Conservation (phyloP, 2,113 vertebrate genomes). For the Chaetops frenatus region DNA sequence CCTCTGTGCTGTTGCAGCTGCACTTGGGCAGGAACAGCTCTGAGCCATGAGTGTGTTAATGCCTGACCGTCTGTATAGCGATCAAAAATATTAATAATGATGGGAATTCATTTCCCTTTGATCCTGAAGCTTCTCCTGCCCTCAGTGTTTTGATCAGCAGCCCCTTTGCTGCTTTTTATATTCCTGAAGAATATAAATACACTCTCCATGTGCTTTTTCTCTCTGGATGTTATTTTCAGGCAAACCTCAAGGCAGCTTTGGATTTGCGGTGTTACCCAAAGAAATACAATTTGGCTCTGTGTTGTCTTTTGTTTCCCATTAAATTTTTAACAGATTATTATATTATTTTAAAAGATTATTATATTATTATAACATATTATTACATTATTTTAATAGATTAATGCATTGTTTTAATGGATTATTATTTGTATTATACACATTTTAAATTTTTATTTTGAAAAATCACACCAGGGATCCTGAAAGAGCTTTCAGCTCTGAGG, state of each 20-base stretch:
- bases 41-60: rapidly evolving
- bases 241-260: background rate
- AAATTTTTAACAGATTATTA: too few species aligned
- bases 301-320: background rate
- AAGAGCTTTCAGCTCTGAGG: background rate
- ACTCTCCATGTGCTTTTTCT: background rate
- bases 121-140: background rate
- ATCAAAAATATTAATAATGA: too few species aligned
- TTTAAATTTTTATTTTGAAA: background rate
- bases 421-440: background rate
- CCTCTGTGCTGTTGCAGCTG: background rate
- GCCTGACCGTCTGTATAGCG: background rate
- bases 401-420: too few species aligned
- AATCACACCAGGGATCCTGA: background rate
- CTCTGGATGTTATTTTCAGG: background rate
- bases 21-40: rapidly evolving
- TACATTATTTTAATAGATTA: background rate
- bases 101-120: background rate
- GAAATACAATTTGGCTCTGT: background rate
- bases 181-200: background rate
- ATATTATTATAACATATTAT: too few species aligned
- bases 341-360: background rate
- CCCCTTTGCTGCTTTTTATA: background rate
- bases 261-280: background rate
- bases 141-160: background rate